Conservation (phyloP, 2,113 vertebrate species). For the Microcebus tavaratra region DNA sequence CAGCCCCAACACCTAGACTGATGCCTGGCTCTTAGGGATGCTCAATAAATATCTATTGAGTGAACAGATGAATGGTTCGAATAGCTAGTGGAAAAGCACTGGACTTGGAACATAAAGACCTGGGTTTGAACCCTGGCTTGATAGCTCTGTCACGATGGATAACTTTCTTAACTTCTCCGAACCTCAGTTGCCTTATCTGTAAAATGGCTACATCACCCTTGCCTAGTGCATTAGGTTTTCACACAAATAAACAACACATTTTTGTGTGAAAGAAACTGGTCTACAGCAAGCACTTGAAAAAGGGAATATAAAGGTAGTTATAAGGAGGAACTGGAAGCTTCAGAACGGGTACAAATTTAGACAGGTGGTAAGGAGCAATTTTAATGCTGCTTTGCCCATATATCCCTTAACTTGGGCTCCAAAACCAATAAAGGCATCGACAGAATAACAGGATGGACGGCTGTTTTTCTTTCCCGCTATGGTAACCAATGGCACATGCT, state of each 20-base stretch:
- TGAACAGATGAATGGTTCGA: not conserved
- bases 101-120: not conserved
- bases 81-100: not conserved
- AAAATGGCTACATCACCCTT: not conserved
- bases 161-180: not conserved
- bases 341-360: not conserved
- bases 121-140: not conserved
- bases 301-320: not conserved
- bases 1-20: not conserved
- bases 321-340: not conserved
- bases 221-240: not conserved
- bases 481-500: conserved; percentile 75
- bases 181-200: not conserved
- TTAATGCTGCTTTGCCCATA: not conserved
- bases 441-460: conserved; percentile 8
- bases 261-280: not conserved
- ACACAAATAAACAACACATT: not conserved
- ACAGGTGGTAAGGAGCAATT: not conserved
- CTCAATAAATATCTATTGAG: not conserved
- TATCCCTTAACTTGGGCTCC: not conserved
- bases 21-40: not conserved
- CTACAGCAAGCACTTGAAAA: not conserved
- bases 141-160: not conserved
- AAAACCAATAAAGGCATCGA: not conserved
- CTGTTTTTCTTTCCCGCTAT: conserved; percentile 68